These are phyloP conservation scores for Tiliacea citrago DNA, from an alignment of 2,888 invertebrate species.

Conservation along the genomic window DNA sequence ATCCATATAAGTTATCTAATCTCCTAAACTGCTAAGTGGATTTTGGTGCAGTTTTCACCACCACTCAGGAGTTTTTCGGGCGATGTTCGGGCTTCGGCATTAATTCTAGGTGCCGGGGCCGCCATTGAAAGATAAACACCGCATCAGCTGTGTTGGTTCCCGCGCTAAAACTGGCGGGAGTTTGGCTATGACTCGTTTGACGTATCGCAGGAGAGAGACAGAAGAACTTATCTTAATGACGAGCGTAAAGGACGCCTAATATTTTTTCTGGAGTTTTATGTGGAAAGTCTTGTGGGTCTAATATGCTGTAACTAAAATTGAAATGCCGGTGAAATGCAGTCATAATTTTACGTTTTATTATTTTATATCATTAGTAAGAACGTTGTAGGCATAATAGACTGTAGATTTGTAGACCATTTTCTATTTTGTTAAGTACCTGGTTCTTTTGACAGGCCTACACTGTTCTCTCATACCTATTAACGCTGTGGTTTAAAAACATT, in stretches of 20 bases:
- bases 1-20: conserved; percentile 40
- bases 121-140: conserved; percentile 56
- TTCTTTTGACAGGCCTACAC: no score
- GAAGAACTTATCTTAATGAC: conserved; percentile 17
- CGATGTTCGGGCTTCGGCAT: conserved; percentile 29
- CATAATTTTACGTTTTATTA: background rate
- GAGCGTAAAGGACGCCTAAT: background rate
- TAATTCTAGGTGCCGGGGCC: conserved; percentile 44
- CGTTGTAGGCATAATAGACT: no score
- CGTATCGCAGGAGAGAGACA: conserved; percentile 12
- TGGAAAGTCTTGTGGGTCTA: no score
- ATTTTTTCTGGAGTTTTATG: background rate
- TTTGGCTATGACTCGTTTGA: conserved; percentile 20
- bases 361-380: no score
- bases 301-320: background rate
- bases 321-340: background rate
- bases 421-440: no score
- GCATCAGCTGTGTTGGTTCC: conserved; percentile 55
- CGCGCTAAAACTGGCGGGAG: conserved; percentile 47
- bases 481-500: no score
- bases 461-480: no score
- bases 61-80: conserved; percentile 44
- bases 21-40: conserved; percentile 44
- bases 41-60: conserved; percentile 45
- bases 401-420: no score